These are phyloP conservation scores for Pedetes capensis DNA, from an alignment of 2,113 vertebrate species.

Conservation along the genomic window DNA sequence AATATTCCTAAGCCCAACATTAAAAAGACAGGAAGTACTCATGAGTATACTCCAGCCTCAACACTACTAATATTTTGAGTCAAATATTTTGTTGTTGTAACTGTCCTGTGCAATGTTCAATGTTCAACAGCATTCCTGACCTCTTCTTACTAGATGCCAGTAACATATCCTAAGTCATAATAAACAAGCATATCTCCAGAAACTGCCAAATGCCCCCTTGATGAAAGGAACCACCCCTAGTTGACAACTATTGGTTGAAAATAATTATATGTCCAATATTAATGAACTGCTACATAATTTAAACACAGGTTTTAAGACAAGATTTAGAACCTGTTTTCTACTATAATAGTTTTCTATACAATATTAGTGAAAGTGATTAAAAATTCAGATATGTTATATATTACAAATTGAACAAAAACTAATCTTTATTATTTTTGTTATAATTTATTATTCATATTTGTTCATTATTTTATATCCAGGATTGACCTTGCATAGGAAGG, in stretches of 20 bases:
- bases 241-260: background rate
- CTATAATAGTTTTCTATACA: background rate
- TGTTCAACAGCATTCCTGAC: background rate
- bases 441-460: background rate
- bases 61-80: background rate
- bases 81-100: background rate
- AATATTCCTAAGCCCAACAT: background rate
- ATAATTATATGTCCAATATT: background rate
- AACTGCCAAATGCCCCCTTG: background rate
- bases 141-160: background rate
- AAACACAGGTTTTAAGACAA: background rate
- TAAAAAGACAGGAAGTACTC: background rate
- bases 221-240: background rate
- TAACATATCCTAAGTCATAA: background rate
- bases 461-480: background rate
- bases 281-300: background rate
- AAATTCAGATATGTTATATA: background rate
- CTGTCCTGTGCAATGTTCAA: background rate
- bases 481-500: slow-evolving; percentile 29
- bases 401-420: background rate
- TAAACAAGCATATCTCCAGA: background rate
- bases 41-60: background rate
- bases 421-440: background rate
- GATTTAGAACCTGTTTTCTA: background rate
- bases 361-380: background rate